Conservation (phyloP, 2,888 invertebrate species). For the Rotaria socialis region DNA sequence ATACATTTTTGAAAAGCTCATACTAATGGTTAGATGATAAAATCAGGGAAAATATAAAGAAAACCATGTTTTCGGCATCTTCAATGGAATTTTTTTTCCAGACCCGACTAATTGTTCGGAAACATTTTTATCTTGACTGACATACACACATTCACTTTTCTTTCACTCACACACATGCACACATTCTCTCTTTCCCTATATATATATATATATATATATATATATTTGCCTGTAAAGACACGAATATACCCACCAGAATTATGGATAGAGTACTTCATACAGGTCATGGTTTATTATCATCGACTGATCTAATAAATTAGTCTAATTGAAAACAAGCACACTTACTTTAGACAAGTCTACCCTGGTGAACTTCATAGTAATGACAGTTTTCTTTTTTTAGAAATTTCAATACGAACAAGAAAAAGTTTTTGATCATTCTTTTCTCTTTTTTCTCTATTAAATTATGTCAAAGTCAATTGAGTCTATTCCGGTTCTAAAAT, state of each 20-base stretch:
- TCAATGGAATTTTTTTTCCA: too few species aligned
- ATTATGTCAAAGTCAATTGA: constrained; percentile 25
- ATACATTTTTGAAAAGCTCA: not conserved
- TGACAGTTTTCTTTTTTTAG: not conserved
- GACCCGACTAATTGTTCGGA: too few species aligned
- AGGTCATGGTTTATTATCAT: not conserved
- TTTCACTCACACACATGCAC: too few species aligned
- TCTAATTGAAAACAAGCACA: not conserved
- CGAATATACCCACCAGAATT: not conserved
- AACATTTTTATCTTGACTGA: too few species aligned
- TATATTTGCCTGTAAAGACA: not conserved
- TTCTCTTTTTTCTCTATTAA: not conserved
- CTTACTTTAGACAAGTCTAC: not conserved
- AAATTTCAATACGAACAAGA: not conserved
- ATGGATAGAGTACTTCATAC: not conserved
- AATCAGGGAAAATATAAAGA: not conserved
- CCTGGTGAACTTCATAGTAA: not conserved
- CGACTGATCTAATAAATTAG: not conserved
- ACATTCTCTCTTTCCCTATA: too few species aligned
- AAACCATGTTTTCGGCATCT: too few species aligned
- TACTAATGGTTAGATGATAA: not conserved
- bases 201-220: too few species aligned
- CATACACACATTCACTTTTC: too few species aligned
- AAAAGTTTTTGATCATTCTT: not conserved
- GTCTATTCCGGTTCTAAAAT: not conserved